A percentile compares a stretch with the other conserved stretches of the same genome.
Evolutionary conservation across 37 sponge, comb jelly and placozoan genomes (phyloP).

Genomic region (Chondrilla cf. caribensis): DNA sequence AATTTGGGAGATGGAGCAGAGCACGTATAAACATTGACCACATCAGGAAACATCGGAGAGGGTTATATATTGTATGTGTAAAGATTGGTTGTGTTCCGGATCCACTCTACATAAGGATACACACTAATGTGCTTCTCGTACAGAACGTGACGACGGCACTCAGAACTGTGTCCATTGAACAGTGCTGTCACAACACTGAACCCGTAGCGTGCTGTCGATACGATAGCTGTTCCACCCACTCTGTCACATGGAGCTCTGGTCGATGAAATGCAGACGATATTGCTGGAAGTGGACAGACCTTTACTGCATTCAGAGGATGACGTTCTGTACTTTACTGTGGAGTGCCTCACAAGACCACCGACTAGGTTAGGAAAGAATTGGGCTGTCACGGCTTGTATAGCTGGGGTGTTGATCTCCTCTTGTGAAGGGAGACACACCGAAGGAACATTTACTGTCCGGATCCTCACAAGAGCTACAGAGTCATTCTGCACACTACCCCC

Average conservation of each 20-base stretch:
- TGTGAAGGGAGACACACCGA: not conserved
- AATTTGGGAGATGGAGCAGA: no score
- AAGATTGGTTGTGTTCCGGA: not conserved
- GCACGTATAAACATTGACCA: no score
- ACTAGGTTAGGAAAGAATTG: not conserved
- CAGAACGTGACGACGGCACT: not conserved
- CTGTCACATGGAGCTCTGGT: constrained; percentile 2
- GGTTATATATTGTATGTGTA: no score
- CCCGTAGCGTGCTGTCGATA: not conserved
- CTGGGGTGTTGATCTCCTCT: not conserved
- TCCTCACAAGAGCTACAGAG: not conserved
- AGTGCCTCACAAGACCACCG: not conserved
- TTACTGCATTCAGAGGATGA: not conserved
- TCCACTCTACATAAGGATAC: not conserved
- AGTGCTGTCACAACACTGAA: not conserved
- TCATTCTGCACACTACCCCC: not conserved
- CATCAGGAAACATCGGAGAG: no score
- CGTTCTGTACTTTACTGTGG: no score
- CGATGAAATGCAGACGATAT: not conserved
- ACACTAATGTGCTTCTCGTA: constrained; percentile 16
- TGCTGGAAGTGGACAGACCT: not conserved
- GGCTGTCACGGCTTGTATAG: not conserved
- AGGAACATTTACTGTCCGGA: not conserved
- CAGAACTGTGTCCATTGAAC: constrained; percentile 13
- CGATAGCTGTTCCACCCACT: constrained; percentile 1